Conservation (phyloP, 2,113 vertebrate species). For the Charadrius vociferus region DNA sequence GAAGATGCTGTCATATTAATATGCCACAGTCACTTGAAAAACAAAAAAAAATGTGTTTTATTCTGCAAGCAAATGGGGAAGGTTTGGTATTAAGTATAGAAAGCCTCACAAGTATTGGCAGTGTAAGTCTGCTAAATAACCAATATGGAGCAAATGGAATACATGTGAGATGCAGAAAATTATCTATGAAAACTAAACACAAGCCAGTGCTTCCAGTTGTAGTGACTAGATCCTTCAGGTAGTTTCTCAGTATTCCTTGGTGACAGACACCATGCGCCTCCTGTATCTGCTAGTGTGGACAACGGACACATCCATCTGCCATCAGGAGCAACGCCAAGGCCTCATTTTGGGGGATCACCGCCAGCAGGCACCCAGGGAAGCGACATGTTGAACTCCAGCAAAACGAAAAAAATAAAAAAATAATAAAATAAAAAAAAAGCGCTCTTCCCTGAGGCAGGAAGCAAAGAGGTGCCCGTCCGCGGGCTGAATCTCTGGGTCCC, state of each 20-base stretch:
- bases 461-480: neutral
- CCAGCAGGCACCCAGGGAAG: neutral
- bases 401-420: too few species aligned
- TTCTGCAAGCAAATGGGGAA: neutral
- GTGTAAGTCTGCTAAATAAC: neutral
- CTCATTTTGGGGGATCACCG: fast-evolving
- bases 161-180: fast-evolving
- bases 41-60: neutral
- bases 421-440: neutral
- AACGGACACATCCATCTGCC: too few species aligned
- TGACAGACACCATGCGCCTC: neutral
- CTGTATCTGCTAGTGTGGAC: neutral
- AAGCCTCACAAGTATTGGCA: neutral
- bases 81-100: neutral
- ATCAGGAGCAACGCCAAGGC: too few species aligned
- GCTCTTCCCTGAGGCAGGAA: neutral
- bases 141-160: fast-evolving
- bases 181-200: fast-evolving
- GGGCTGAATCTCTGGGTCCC: conserved; percentile 13
- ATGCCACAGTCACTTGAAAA: neutral
- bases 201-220: neutral
- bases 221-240: neutral
- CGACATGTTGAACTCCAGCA: neutral
- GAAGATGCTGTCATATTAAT: neutral
- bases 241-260: neutral